phyloP scores from a whole-genome alignment of 1,140 invertebrate genomes.

The Prorops nasuta region DNA sequence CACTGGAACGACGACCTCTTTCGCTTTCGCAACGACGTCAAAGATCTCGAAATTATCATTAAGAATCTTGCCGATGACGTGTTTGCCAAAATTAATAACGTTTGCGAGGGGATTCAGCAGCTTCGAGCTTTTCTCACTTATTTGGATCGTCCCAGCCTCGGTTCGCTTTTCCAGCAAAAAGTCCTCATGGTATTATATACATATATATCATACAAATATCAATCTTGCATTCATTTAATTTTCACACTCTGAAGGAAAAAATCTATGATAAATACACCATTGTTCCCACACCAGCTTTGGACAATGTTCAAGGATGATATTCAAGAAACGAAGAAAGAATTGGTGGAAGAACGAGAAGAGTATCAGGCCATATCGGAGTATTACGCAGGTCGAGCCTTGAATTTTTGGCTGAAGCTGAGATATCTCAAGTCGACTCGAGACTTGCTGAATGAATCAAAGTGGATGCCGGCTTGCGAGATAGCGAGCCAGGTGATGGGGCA shows the following conservation, averaged over 20 bases:
- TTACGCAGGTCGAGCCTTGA: conserved; percentile 68
- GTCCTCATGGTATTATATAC: too few species aligned
- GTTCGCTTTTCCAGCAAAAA: too few species aligned
- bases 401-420: conserved; percentile 64
- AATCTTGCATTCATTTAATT: too few species aligned
- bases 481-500: conserved; percentile 70
- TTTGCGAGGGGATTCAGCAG: conserved; percentile 69
- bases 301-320: conserved; percentile 76
- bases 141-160: conserved; percentile 65
- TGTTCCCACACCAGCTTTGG: too few species aligned
- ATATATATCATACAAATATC: too few species aligned
- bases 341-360: conserved; percentile 63
- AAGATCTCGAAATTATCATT: conserved; percentile 68
- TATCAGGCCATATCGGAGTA: conserved; percentile 67
- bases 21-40: conserved; percentile 64
- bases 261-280: too few species aligned
- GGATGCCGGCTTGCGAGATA: conserved; percentile 68
- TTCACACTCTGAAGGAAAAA: too few species aligned
- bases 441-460: conserved; percentile 67
- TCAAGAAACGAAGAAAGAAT: conserved; percentile 68
- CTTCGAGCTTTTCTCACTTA: conserved; percentile 68
- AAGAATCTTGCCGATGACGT: conserved; percentile 69
- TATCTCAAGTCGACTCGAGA: conserved; percentile 62
- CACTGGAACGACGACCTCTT: conserved; percentile 77
- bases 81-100: conserved; percentile 67